phyloP scores from a whole-genome alignment of 2,797 vertebrate species.

The Hemibagrus guttatus region DNA sequence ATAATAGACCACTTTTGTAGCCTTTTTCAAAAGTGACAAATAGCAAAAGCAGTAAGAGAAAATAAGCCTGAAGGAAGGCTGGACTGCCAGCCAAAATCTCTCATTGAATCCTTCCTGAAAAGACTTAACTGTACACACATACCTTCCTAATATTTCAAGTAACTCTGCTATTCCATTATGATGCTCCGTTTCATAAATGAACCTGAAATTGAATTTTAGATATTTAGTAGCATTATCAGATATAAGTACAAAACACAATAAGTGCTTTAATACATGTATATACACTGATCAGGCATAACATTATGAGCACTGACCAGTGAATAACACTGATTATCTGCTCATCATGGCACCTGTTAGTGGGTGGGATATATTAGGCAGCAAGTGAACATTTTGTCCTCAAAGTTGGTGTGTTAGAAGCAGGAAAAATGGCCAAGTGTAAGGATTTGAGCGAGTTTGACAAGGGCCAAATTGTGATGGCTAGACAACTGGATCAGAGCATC shows the following conservation, averaged over 20 bases:
- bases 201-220: conserved; percentile 72
- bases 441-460: too few relatives aligned
- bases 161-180: conserved; percentile 99
- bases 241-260: neutral
- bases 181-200: conserved; percentile 99
- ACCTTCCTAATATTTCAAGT: conserved; percentile 99
- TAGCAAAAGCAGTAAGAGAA: neutral
- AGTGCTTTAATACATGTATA: neutral
- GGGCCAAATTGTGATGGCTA: too few relatives aligned
- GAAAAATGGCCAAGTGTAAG: too few relatives aligned
- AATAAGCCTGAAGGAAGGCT: neutral
- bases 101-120: neutral
- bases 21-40: neutral
- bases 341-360: too few relatives aligned
- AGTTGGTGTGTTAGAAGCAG: too few relatives aligned
- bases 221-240: neutral
- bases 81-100: neutral
- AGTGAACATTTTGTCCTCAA: too few relatives aligned
- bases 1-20: neutral
- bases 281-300: neutral
- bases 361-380: too few relatives aligned
- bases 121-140: neutral
- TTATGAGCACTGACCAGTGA: too few relatives aligned
- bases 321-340: too few relatives aligned
- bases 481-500: too few relatives aligned